Percentiles rank a stretch among this genome's conserved stretches.
Conservation (phyloP, 2,113 vertebrate species). For the Trichomycterus rosablanca region DNA sequence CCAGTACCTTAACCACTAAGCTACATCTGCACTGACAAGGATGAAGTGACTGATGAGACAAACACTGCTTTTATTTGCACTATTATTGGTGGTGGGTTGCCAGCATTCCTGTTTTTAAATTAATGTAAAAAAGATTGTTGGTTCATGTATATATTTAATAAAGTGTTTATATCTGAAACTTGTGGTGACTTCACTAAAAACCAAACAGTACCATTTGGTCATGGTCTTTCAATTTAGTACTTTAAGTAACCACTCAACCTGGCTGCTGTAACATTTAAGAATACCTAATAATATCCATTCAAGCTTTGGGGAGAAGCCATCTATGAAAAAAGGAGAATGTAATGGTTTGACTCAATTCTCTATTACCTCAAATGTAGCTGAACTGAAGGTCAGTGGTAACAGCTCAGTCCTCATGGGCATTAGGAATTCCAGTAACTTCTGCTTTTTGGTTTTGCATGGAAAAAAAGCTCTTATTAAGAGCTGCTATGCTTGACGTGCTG, state of each 20-base stretch:
- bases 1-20: too few relatives aligned
- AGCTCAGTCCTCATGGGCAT: background rate
- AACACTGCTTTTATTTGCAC: constrained; percentile 72
- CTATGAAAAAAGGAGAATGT: background rate
- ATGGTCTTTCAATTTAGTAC: constrained; percentile 1
- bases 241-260: constrained; percentile 13
- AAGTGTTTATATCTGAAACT: too few relatives aligned
- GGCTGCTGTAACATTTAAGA: background rate
- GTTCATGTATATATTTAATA: constrained; percentile 57
- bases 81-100: constrained; percentile 66
- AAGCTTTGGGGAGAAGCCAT: background rate
- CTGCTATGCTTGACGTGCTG: constrained; percentile 1
- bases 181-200: too few relatives aligned
- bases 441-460: constrained; percentile 1
- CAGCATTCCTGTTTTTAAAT: constrained; percentile 51
- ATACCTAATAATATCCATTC: background rate
- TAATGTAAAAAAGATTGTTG: constrained; percentile 53
- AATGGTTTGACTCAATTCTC: background rate
- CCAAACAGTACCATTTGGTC: constrained; percentile 8
- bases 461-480: constrained; percentile 3
- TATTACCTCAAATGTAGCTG: background rate
- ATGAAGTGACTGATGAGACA: constrained; percentile 46
- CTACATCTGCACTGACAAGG: too few relatives aligned
- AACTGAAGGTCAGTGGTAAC: constrained; percentile 7
- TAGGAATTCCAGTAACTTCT: constrained; percentile 5